Base-by-base conservation (phyloP, 2,797 vertebrate genomes). In the Mormyrops boulengeri region DNA sequence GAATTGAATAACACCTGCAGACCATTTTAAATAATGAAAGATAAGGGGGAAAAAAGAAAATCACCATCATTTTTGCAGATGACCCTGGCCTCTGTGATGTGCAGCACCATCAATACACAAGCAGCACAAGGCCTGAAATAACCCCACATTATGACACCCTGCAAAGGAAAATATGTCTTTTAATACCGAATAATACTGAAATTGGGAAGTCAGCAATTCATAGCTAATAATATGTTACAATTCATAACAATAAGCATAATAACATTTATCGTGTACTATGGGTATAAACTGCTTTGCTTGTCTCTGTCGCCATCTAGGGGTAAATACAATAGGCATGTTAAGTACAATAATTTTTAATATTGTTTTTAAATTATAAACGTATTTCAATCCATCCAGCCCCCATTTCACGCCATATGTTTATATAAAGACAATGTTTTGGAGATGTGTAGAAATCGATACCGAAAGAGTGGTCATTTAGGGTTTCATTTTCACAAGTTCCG, bases 11-110 rank as follows among this genome's bases (percentile, higher is more conserved):
- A 14, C 34, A 77, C 38, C 12, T 19, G 4, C 5, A 5, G 34
- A 77, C 11, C 73, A 77, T 38, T 44, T 77, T 44, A 19, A 80
- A 19, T 17, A 19, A 19, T 44, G 38, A 41, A 6, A 80, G 19
- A 8, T 26, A 57, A 87, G 19, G 17, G 14, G 26, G 53, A 1
- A 0, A 2, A 12, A 22, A 9, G n/a, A 34, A 11, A 38, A 57
- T 92, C 93, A 95, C 95, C 95, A 92, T 93, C 82, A 85, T 87
- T 49, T 7, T 87, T 91, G 90, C 92, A 92, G 90, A 85, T 55
- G 53, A 91, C 91, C 8, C 90, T 91, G 52, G 93, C 92, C 86
- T 89, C 89, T 44, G 88, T 89, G 73, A 94, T 41, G 88, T 92
- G 93, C 30, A 94, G 88, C 55, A 95, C 88, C 7, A 87, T 69